phyloP scores from a whole-genome alignment of 2,113 vertebrate genomes.

The Accipiter cooperii region DNA sequence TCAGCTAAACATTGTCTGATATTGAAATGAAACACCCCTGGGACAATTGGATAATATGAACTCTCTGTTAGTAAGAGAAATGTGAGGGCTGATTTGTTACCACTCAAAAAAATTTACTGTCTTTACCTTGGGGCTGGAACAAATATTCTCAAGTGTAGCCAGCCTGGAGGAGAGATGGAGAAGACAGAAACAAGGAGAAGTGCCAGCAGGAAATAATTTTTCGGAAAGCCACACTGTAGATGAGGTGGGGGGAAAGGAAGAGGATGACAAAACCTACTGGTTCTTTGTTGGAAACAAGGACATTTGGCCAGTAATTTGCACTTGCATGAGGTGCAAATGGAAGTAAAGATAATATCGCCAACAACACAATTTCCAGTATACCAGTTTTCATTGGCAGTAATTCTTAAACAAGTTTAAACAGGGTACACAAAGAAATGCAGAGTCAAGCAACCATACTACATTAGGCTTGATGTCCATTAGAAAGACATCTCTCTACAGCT shows the following conservation, averaged over 20 bases:
- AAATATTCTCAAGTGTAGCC: not conserved
- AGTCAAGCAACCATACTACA: not conserved
- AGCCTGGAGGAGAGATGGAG: not conserved
- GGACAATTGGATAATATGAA: conserved; percentile 11
- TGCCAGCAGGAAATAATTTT: not conserved
- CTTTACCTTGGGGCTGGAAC: not conserved
- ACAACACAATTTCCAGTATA: not conserved
- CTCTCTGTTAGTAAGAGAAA: not conserved
- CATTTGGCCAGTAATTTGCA: not conserved
- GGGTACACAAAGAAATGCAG: not conserved
- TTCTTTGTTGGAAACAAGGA: not conserved
- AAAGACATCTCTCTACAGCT: not conserved
- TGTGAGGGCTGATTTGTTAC: not conserved
- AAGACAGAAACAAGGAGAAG: not conserved
- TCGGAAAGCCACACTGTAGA: not conserved
- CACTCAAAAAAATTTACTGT: not conserved
- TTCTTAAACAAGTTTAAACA: not conserved
- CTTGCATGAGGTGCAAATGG: not conserved
- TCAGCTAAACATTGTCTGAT: conserved; percentile 15
- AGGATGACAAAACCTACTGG: not conserved
- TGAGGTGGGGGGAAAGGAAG: not conserved
- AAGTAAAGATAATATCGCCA: not conserved
- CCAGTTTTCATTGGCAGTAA: not conserved
- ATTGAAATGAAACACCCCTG: conserved; percentile 6
- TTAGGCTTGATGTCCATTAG: not conserved